These are phyloP conservation scores for Pseudolaguvia tuberculata DNA, from an alignment of 2,113 vertebrate genomes.

Conservation along the genomic window DNA sequence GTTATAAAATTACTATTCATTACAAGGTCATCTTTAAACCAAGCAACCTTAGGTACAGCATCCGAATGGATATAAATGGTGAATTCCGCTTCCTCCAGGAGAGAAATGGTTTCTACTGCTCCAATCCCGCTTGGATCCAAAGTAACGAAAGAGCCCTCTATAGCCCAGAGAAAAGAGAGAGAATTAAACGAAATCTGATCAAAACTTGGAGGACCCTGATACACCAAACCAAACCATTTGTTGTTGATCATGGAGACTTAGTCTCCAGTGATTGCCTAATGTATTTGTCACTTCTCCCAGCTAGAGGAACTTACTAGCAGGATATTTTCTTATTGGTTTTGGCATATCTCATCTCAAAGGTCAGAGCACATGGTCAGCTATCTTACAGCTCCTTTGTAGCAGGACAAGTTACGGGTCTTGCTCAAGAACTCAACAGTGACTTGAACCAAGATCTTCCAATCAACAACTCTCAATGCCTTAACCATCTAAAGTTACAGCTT, in stretches of 20 bases:
- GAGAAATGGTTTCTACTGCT: constrained; percentile 71
- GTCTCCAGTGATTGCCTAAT: not conserved
- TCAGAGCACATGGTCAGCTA: too few relatives aligned
- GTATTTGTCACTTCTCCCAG: too few relatives aligned
- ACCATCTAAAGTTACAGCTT: too few relatives aligned
- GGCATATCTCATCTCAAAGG: too few relatives aligned
- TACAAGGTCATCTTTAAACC: constrained; percentile 79
- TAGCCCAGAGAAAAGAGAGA: constrained; percentile 15
- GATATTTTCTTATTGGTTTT: not conserved
- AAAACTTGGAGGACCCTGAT: not conserved
- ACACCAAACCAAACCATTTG: not conserved
- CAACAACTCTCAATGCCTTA: too few relatives aligned
- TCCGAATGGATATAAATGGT: constrained; percentile 80
- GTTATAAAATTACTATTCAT: constrained; percentile 76
- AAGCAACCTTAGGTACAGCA: constrained; percentile 78
- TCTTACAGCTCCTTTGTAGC: too few relatives aligned
- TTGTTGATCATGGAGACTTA: not conserved
- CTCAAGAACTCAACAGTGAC: too few relatives aligned
- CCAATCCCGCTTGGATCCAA: constrained; percentile 81
- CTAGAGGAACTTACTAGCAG: not conserved
- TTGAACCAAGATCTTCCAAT: too few relatives aligned
- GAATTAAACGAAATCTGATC: not conserved
- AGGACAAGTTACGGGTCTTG: too few relatives aligned
- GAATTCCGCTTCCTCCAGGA: constrained; percentile 83
- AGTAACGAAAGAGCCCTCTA: constrained; percentile 75